Evolutionary conservation across 1,140 invertebrate species (phyloP), one percentile per base, ranked within the genome.

Genomic region (Vanessa atalanta): DNA sequence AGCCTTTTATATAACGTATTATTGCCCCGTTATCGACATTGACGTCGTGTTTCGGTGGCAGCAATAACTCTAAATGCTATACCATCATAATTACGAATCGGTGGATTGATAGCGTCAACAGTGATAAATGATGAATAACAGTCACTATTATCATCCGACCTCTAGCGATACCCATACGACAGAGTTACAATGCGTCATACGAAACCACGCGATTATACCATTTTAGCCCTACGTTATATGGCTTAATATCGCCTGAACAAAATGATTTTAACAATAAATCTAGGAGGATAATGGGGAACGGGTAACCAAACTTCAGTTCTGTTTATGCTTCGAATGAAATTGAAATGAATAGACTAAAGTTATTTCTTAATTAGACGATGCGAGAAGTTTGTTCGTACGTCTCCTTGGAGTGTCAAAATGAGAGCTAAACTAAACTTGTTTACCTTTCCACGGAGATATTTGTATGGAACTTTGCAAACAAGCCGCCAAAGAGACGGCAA

Each of bases 371-470:
- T 89, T 88, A 88, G 82, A 85, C 80, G 78, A 86, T 72, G 78
- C 82, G 75, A 79, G 82, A 83, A 89, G 78, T 90, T 88, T 84
- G 75, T 83, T 77, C 77, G 80, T 84, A 84, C 83, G 84, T 86
- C 86, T 86, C 84, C 83, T 85, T 77, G 75, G 84, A 88, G 86
- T 88, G 86, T 85, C 86, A 84, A 87, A 89, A 88, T 85, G 83
- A 81, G 83, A 82, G 80, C 85, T 84, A 82, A 87, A 89, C 83
- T 83, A 86, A 88, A 88, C 85, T 90, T 89, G 85, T 88, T 88
- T 89, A 88, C 86, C 82, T 90, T 86, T 80, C 79, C 73, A 74
- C 82, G 80, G 82, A 86, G 81, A 80, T 84, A 83, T 89, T 87
- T 87, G 82, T 86, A 83, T 85, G 83, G 83, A 90, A 88, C 78